Base-by-base conservation (phyloP, 2,113 vertebrate genomes). In the Eulacestoma nigropectus region DNA sequence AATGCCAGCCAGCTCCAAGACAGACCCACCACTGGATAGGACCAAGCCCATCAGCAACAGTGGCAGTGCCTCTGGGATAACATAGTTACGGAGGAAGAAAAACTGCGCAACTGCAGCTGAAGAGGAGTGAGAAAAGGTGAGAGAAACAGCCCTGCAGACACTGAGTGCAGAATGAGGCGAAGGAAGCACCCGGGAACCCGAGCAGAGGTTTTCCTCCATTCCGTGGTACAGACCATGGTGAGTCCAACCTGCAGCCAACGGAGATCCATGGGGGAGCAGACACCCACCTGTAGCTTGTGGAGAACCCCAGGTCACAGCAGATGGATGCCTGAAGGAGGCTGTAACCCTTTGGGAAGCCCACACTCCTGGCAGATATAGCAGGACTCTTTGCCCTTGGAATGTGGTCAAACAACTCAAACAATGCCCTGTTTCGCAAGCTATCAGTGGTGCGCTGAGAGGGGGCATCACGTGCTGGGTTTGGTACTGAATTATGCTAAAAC, bases 171-270 rank as follows among this genome's bases (percentile, higher is more conserved):
- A 70, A 64, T n/a, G 30, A 85, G 4, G 18, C 19, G 21, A 15
- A 85, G 8, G n/a, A 59, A 30, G 21, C n/a, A 17, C 26, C 52
- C 30, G 1, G 1, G 29, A 0, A 0, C 17, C 1, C 0, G 30
- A 67, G 17, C 39, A 79, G 44, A 39, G 12, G 30, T 67, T 19
- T 39, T 50, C n/a, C 29, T 41, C 27, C 22, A 44, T 27, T 41
- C 50, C 0, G 0, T 32, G 37, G 5, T n/a, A 20, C 10, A 44
- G 42, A 42, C 4, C 7, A 10, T 4, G 8, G 23, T n/a, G 37
- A 46, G 13, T 13, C n/a, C 52, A 50, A 50, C 3, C n/a, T 65
- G 39, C 14, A 59, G 39, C 20, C 33, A 20, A 72, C 7, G 20
- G 65, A 46, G 11, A 6, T 20, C 33, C 44, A 21, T 7, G 12